Evolutionary conservation across 2,113 vertebrate genomes (phyloP).

Genomic region (Shinisaurus crocodilurus): DNA sequence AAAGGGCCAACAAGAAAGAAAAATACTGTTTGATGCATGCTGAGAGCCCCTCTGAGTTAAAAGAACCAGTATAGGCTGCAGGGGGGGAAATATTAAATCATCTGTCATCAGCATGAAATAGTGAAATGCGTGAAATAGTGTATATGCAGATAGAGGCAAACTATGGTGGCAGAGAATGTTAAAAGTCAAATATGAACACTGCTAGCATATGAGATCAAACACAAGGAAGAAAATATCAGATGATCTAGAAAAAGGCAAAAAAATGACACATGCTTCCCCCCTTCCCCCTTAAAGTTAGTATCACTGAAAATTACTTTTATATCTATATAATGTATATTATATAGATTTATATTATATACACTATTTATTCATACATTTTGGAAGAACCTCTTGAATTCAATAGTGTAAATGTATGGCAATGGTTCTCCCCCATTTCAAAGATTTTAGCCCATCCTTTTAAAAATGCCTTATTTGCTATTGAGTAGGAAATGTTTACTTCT

Average conservation of each 20-base stretch:
- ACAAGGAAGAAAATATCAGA: neutral
- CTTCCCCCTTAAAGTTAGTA: neutral
- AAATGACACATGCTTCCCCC: neutral
- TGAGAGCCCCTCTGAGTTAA: neutral
- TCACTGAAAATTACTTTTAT: conserved; percentile 1
- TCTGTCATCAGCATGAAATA: neutral
- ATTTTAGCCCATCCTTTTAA: neutral
- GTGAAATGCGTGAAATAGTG: fast-evolving
- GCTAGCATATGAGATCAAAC: conserved; percentile 11
- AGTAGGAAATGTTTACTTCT: neutral
- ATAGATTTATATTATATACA: too few relatives aligned
- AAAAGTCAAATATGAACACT: conserved; percentile 7
- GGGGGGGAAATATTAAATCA: neutral
- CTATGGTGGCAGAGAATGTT: neutral
- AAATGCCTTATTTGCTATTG: neutral
- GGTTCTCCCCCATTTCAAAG: neutral
- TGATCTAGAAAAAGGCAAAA: neutral
- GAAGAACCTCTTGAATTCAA: neutral
- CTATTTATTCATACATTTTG: neutral
- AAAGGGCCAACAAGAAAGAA: neutral
- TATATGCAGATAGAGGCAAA: neutral
- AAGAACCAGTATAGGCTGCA: neutral
- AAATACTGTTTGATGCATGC: neutral
- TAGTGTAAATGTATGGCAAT: neutral
- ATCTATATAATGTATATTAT: too few relatives aligned